phyloP scores from a whole-genome alignment of 2,113 vertebrate species.

The Tragulus kanchil region DNA sequence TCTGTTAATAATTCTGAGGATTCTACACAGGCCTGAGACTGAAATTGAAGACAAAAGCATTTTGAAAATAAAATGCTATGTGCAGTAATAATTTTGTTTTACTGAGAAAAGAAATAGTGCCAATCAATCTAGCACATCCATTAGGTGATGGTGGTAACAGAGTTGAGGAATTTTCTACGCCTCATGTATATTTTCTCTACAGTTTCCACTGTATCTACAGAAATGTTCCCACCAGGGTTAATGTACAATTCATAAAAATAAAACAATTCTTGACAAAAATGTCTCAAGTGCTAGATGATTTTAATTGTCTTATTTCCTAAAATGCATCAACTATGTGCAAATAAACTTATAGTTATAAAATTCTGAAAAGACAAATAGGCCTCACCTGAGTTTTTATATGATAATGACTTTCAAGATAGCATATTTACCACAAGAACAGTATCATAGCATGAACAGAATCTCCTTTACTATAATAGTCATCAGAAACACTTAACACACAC shows the following conservation, averaged over 20 bases:
- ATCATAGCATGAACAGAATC: not conserved
- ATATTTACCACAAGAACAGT: not conserved
- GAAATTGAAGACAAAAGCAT: not conserved
- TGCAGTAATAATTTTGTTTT: not conserved
- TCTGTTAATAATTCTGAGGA: not conserved
- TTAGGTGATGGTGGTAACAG: not conserved
- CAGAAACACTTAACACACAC: not conserved
- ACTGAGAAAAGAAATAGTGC: not conserved
- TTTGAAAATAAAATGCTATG: not conserved
- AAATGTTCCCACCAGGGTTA: not conserved
- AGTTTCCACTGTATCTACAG: not conserved
- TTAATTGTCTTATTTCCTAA: not conserved
- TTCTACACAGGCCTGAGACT: not conserved
- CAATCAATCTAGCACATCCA: too few species aligned
- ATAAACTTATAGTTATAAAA: not conserved
- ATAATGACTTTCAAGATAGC: not conserved
- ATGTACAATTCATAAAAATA: not conserved
- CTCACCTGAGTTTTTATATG: not conserved
- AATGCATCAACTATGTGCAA: not conserved
- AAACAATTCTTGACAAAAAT: not conserved
- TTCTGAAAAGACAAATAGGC: not conserved
- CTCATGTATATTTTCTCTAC: not conserved
- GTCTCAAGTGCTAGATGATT: not conserved
- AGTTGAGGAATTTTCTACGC: not conserved
- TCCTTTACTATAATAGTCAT: too few species aligned